Conservation (phyloP, 2,113 vertebrate genomes). For the Sinocyclocheilus anshuiensis region DNA sequence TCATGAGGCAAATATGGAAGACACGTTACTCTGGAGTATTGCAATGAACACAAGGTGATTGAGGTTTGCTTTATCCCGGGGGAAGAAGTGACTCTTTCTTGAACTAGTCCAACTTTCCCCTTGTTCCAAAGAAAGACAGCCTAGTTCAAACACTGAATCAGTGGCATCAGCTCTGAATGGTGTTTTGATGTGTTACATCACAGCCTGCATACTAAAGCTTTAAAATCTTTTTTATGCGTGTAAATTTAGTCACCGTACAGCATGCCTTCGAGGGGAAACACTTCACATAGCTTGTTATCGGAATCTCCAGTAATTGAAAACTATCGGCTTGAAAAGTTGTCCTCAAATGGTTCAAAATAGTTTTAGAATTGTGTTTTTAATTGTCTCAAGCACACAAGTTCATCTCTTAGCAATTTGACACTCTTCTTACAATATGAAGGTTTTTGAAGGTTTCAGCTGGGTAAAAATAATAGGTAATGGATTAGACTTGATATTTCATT, state of each 20-base stretch:
- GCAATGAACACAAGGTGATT: neutral
- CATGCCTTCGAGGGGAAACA: neutral
- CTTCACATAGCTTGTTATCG: neutral
- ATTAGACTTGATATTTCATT: neutral
- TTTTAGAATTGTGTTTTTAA: neutral
- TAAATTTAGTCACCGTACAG: neutral
- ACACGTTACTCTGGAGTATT: neutral
- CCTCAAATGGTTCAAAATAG: neutral
- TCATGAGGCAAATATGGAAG: neutral
- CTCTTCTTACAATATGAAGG: neutral
- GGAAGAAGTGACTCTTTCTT: constrained; percentile 6
- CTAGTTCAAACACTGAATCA: constrained; percentile 15
- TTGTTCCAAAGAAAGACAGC: constrained; percentile 5
- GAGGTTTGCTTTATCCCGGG: neutral
- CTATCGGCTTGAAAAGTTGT: neutral
- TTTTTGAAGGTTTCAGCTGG: neutral
- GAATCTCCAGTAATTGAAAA: neutral
- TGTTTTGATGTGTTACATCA: constrained; percentile 16
- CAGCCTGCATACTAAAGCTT: neutral
- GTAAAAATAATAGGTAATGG: neutral
- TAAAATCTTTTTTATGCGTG: neutral
- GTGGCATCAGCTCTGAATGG: neutral
- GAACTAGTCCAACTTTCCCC: neutral
- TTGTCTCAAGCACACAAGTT: neutral
- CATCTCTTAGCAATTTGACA: neutral